Percentiles rank a stretch among this genome's conserved stretches.
Conservation (phyloP, 2,113 vertebrate species). For the Antigone vipio region DNA sequence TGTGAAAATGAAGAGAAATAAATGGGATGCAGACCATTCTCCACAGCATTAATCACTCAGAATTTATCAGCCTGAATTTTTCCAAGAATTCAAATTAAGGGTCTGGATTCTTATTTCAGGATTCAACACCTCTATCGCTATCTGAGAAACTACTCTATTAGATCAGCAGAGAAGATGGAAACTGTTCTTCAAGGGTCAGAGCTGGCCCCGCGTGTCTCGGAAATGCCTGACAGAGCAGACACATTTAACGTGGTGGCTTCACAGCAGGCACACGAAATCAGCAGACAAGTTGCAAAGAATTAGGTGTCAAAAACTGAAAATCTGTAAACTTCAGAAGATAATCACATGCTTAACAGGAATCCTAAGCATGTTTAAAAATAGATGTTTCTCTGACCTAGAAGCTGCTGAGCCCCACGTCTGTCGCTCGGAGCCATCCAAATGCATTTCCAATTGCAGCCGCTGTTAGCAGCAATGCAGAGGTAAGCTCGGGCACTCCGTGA, state of each 20-base stretch:
- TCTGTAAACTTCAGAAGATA: neutral
- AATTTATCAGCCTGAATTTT: neutral
- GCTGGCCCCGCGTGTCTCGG: neutral
- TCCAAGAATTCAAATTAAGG: neutral
- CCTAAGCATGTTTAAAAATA: neutral
- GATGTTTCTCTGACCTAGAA: neutral
- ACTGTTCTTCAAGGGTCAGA: neutral
- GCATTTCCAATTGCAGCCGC: neutral
- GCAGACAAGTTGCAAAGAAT: neutral
- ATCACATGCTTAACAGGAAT: neutral
- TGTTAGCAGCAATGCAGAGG: neutral
- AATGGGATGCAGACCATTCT: neutral
- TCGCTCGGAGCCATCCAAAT: accelerated
- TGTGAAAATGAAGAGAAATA: neutral
- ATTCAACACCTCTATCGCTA: neutral
- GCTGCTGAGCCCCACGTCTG: neutral
- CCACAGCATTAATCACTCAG: neutral
- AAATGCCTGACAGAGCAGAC: neutral
- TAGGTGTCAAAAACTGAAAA: neutral
- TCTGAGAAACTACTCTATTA: neutral
- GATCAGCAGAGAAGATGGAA: neutral
- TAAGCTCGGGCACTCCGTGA: neutral
- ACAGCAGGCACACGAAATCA: neutral
- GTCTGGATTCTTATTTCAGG: neutral
- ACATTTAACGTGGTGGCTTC: neutral